A percentile compares a stretch with the other conserved stretches of the same genome.
Evolutionary conservation across 1,140 invertebrate species (phyloP).

Genomic region (Cecropterus lyciades): DNA sequence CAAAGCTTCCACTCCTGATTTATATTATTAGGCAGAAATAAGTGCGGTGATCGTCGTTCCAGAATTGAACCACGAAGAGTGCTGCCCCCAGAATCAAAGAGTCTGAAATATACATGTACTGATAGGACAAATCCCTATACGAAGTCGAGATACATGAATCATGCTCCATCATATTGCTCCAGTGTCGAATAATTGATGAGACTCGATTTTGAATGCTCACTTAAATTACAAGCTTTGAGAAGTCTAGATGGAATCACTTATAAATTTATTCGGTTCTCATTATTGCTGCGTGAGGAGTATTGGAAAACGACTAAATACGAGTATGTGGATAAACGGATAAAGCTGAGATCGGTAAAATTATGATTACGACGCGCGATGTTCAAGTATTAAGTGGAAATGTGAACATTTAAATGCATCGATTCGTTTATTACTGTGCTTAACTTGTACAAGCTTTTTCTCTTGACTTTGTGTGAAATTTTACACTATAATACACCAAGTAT

Average conservation of each 20-base stretch:
- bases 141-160: too few relatives aligned
- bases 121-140: too few relatives aligned
- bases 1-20: too few relatives aligned
- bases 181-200: too few relatives aligned
- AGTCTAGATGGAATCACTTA: background rate
- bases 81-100: too few relatives aligned
- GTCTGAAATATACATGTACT: too few relatives aligned
- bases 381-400: background rate
- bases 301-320: background rate
- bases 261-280: background rate
- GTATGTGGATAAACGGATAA: background rate
- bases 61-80: too few relatives aligned
- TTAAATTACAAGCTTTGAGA: background rate
- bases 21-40: too few relatives aligned
- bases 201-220: too few relatives aligned
- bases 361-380: background rate
- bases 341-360: background rate
- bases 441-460: background rate
- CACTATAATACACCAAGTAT: too few relatives aligned
- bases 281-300: background rate
- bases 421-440: background rate
- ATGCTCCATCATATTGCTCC: too few relatives aligned
- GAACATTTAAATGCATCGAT: constrained; percentile 5
- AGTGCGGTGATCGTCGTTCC: too few relatives aligned
- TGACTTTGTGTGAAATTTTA: background rate